Evolutionary conservation across 2,888 invertebrate genomes (phyloP), one percentile per base, ranked within the genome.

Genomic region (Sturmia bella): DNA sequence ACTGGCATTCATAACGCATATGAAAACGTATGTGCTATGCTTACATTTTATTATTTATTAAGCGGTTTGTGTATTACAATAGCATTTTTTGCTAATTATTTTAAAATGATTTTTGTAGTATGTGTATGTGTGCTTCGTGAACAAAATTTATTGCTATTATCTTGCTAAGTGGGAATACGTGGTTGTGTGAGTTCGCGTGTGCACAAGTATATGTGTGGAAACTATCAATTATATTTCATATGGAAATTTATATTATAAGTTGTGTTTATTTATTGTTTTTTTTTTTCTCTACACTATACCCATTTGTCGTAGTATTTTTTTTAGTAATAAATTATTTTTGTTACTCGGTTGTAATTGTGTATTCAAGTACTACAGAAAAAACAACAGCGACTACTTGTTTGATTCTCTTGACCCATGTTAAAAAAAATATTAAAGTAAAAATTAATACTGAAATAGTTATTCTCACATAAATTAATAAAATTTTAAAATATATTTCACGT

Each of bases 161-260:
- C 54, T 27, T 43, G 27, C 32, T 43, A 45, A n/a, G 45, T 15
- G 45, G 7, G n/a, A 15, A 5, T n/a, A 45, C n/a, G 37, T 39
- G 4, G 19, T 19, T 57, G 17, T 43, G 3, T 11, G n/a, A 59
- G 41, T 57, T 27, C 48, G 37, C 54, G 15, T 27, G 41, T 56
- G 45, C 48, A 13, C 6, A n/a, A 69, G 50, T 54, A 19, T 32
- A 48, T 68, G 43, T 70, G 79, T 74, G 84, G 73, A 84, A 83
- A 84, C 83, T 61, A 85, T 86, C 81, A 85, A 84, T 86, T 86
- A 85, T 83, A 80, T 78, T 78, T 78, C 64, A 83, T 84, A 83
- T 84, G 84, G 63, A 83, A 81, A 85, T 84, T 79, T 80, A 63
- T 76, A 52, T 86, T 86, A 85, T 83, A 77, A 75, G 70, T 78